These are phyloP conservation scores for Macheiramphus alcinus DNA, from an alignment of 2,113 vertebrate genomes.

Conservation along the genomic window DNA sequence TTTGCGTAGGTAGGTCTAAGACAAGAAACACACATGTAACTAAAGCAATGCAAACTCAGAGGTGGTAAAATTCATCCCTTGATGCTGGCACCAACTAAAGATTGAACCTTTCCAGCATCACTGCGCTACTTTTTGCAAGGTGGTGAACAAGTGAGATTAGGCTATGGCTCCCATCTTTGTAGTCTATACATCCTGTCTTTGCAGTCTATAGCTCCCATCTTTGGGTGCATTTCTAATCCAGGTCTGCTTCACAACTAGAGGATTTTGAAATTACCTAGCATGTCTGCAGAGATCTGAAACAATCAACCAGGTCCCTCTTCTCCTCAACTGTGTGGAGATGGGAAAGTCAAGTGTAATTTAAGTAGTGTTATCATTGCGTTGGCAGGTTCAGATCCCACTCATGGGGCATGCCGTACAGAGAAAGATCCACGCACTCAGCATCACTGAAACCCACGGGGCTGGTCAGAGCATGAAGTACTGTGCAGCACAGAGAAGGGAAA, in stretches of 20 bases:
- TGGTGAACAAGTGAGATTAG: neutral
- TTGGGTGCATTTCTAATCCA: neutral
- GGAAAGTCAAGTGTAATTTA: neutral
- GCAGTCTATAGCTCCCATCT: neutral
- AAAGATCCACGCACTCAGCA: neutral
- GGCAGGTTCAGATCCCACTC: neutral
- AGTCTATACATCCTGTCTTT: neutral
- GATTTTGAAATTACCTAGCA: neutral
- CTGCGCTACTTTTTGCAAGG: neutral
- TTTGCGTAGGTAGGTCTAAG: neutral
- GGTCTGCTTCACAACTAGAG: too few relatives aligned
- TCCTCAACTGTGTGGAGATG: fast-evolving
- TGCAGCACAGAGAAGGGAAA: neutral
- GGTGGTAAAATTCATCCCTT: neutral
- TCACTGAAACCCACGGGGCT: fast-evolving
- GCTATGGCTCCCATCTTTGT: neutral
- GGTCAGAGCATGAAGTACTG: neutral
- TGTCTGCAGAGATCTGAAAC: neutral
- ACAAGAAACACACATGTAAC: neutral
- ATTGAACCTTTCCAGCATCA: too few relatives aligned
- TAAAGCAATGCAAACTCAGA: neutral
- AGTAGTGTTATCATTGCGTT: fast-evolving
- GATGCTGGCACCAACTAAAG: neutral
- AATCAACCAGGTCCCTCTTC: neutral
- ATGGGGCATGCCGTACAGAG: fast-evolving